Percentiles rank a stretch among this genome's conserved stretches.
These are phyloP conservation scores for Polyodon spathula DNA, from an alignment of 2,113 vertebrate species.

Conservation along the genomic window DNA sequence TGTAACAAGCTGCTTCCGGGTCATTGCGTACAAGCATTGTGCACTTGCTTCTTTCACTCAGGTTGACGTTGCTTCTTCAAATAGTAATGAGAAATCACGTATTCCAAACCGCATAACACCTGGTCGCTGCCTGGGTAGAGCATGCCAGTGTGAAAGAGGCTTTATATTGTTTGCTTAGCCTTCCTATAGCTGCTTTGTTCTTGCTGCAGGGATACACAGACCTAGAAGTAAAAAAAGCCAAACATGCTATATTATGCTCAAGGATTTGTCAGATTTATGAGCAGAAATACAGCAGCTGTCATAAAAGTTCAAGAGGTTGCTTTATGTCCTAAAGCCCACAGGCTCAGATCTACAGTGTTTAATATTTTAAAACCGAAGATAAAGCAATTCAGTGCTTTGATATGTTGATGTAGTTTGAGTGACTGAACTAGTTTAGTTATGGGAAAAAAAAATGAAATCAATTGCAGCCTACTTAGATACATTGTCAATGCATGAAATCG, in stretches of 20 bases:
- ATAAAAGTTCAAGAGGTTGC: constrained; percentile 21
- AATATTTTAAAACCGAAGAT: constrained; percentile 38
- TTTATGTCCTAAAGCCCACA: neutral
- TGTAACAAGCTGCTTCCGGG: no score
- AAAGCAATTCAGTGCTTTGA: constrained; percentile 9
- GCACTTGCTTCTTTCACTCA: no score
- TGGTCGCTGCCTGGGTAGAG: no score
- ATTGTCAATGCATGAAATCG: neutral
- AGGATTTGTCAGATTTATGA: constrained; percentile 20
- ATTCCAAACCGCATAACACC: no score
- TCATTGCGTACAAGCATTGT: no score
- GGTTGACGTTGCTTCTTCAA: no score
- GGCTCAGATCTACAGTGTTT: constrained; percentile 9
- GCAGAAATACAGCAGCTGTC: constrained; percentile 6
- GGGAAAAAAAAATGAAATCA: constrained; percentile 36
- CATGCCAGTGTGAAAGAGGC: no score
- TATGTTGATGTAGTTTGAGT: constrained; percentile 34
- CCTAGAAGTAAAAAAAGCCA: constrained; percentile 9
- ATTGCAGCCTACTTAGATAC: constrained; percentile 14
- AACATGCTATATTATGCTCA: constrained; percentile 3
- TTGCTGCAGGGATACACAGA: neutral
- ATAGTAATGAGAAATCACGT: no score
- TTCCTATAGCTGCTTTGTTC: neutral
- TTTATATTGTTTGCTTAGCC: neutral
- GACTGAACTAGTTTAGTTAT: constrained; percentile 50